Evolutionary conservation across 2,113 vertebrate genomes (phyloP), one percentile per base, ranked within the genome.

Genomic region (Campylorhamphus procurvoides): DNA sequence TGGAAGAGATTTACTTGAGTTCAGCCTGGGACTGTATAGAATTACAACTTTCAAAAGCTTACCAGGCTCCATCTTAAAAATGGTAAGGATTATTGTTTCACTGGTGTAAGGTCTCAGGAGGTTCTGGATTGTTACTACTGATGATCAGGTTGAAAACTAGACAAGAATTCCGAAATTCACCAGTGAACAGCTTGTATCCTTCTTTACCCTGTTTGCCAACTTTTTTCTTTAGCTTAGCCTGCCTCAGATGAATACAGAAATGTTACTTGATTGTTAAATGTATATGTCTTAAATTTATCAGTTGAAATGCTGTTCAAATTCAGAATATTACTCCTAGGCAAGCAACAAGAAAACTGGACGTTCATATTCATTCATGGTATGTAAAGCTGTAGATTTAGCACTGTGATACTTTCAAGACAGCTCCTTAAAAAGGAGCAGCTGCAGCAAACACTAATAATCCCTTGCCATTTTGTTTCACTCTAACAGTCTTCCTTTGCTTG

Each of bases 321-420:
- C 62, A 85, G 74, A 84, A 60, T 91, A 58, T 91, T 94, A n/a
- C 27, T 90, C n/a, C 47, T 71, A 84, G n/a, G 40, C 74, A 94
- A 74, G 86, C 49, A 82, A 69, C 73, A 88, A 89, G 66, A 81
- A 91, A 84, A 72, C 56, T 60, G 40, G 46, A 88, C 37, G 62
- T 68, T 89, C 3, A 1, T 60, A 20, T 79, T 85, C 44, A 69
- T 89, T 85, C 46, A 29, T 0, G 1, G 19, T 79, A 29, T 47
- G 24, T 82, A 72, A 91, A 87, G 81, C 35, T 82, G 85, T 29
- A 35, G 52, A 40, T 81, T 87, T 81, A 67, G 81, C 37, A 6
- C 33, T 47, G 29, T 3, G 8, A 60, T 87, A 75, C 62, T 89
- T 87, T 85, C 22, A 68, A 85, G 71, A 53, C n/a, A 79, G 40